A percentile compares a stretch with the other conserved stretches of the same genome.
phyloP scores from a whole-genome alignment of 2,888 invertebrate genomes.

The Erebia aethiops region DNA sequence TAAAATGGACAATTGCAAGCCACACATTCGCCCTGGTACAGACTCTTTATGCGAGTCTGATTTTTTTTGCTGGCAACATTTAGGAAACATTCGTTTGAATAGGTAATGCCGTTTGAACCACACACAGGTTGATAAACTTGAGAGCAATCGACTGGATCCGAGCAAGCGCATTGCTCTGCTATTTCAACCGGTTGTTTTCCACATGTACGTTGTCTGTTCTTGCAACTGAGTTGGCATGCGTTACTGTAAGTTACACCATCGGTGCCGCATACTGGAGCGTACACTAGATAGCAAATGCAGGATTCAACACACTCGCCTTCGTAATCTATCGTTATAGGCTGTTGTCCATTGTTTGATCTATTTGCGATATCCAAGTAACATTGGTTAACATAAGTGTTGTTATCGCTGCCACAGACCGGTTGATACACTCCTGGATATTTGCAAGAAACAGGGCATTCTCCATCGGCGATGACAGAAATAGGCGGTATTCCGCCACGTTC shows the following conservation, averaged over 20 bases:
- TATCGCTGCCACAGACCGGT: slow-evolving; percentile 1
- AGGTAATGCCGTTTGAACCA: slow-evolving; percentile 30
- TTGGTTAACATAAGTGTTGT: not conserved
- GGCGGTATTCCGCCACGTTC: not conserved
- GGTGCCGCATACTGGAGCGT: not conserved
- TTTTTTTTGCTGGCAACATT: slow-evolving; percentile 21
- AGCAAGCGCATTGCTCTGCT: not conserved
- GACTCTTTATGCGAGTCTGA: slow-evolving; percentile 23
- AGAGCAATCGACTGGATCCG: not conserved
- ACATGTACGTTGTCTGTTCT: not conserved
- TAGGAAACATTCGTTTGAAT: slow-evolving; percentile 19
- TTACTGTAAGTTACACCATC: not conserved
- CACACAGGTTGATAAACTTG: slow-evolving; percentile 34
- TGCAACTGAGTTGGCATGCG: not conserved
- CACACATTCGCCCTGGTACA: slow-evolving; percentile 42
- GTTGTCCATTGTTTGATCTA: not conserved
- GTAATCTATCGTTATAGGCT: not conserved
- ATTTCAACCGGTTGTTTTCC: not conserved
- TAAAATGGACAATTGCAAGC: slow-evolving; percentile 40
- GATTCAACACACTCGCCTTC: not conserved
- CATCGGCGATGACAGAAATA: not conserved
- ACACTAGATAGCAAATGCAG: not conserved
- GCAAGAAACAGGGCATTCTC: not conserved
- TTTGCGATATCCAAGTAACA: not conserved
- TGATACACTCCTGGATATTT: not conserved